Percentiles rank a stretch among this genome's conserved stretches.
These are phyloP conservation scores for Euphydryas editha DNA, from an alignment of 2,888 invertebrate species.

Conservation along the genomic window DNA sequence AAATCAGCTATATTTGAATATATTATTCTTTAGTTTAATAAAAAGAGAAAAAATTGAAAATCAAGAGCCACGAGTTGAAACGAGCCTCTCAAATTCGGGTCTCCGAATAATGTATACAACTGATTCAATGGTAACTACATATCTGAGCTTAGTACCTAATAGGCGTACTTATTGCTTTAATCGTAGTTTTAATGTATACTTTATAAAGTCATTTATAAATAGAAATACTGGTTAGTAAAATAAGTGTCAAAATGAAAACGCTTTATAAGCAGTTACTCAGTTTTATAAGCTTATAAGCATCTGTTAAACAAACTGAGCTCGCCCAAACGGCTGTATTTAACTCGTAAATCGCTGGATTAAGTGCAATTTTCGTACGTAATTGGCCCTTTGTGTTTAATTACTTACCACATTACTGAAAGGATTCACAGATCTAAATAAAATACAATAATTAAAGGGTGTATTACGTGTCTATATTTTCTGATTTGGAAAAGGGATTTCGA, in stretches of 20 bases:
- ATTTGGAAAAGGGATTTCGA: neutral
- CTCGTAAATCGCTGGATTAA: constrained; percentile 30
- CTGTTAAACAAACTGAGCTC: constrained; percentile 32
- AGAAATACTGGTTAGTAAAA: neutral
- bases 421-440: constrained; percentile 14
- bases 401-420: constrained; percentile 20
- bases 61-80: no score
- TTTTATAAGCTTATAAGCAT: constrained; percentile 30
- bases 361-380: constrained; percentile 32
- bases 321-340: constrained; percentile 31
- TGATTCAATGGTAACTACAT: no score
- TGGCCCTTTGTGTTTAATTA: constrained; percentile 27
- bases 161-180: no score
- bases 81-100: no score
- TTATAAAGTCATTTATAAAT: neutral
- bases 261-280: constrained; percentile 15
- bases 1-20: no score
- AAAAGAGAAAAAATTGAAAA: no score
- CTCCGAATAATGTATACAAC: no score
- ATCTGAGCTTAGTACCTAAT: no score
- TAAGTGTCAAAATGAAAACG: neutral
- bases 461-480: neutral
- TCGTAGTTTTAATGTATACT: neutral
- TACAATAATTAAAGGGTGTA: constrained; percentile 5
- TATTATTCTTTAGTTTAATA: no score